Evolutionary conservation across 1,140 invertebrate genomes (phyloP).

Genomic region (Zaprionus lachaisei): DNA sequence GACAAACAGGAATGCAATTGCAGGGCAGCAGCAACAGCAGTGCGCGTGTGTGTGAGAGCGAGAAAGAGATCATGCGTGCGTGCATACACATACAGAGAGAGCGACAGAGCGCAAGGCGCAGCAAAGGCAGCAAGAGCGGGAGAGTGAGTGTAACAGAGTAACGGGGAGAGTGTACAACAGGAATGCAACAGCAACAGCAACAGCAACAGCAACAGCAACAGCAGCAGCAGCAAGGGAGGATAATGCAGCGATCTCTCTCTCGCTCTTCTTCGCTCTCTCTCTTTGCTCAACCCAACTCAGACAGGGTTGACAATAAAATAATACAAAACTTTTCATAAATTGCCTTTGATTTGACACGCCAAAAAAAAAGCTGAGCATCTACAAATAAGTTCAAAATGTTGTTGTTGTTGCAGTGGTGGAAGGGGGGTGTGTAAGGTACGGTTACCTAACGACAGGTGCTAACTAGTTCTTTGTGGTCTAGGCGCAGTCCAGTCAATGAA

Average conservation of each 20-base stretch:
- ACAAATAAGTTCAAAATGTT: neutral
- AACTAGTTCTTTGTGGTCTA: slow-evolving; percentile 58
- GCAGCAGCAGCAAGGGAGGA: slow-evolving; percentile 15
- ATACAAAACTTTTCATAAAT: neutral
- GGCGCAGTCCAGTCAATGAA: slow-evolving; percentile 59
- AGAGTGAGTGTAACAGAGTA: slow-evolving; percentile 34
- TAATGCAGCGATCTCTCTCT: slow-evolving; percentile 38
- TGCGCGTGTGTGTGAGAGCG: slow-evolving; percentile 28
- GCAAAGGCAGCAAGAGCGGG: slow-evolving; percentile 39
- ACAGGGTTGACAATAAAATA: neutral
- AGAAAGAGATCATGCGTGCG: slow-evolving; percentile 37
- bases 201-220: slow-evolving; percentile 31
- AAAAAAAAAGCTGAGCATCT: slow-evolving; percentile 18
- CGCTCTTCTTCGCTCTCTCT: neutral
- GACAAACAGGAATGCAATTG: slow-evolving; percentile 75
- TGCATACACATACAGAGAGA: slow-evolving; percentile 29
- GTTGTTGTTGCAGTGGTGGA: neutral
- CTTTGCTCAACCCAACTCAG: neutral
- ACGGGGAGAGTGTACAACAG: slow-evolving; percentile 42
- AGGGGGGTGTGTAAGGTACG: neutral
- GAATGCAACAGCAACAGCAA: slow-evolving; percentile 37
- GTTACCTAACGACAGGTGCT: slow-evolving; percentile 58
- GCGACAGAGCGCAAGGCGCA: slow-evolving; percentile 17
- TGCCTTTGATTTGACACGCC: neutral
- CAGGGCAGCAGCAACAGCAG: slow-evolving; percentile 40